These are phyloP conservation scores for Rhabditoides inermis DNA, from an alignment of 2,888 invertebrate species.

Conservation along the genomic window DNA sequence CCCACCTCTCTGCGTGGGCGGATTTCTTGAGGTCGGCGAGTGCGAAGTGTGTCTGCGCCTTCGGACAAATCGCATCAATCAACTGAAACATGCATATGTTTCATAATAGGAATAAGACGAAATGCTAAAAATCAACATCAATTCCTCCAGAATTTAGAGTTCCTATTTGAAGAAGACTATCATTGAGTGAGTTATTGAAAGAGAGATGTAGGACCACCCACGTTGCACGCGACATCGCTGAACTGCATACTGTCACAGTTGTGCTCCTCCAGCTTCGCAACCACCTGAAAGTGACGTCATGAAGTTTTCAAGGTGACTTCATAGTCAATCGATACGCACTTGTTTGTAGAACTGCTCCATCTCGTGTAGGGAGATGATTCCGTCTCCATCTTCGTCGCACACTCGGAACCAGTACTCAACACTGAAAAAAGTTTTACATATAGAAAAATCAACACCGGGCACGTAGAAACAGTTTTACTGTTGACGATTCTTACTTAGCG, in stretches of 20 bases:
- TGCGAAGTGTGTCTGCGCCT: slow-evolving; percentile 66
- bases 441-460: too few species aligned
- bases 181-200: too few species aligned
- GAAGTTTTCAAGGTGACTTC: not conserved
- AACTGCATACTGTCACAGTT: slow-evolving; percentile 95
- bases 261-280: slow-evolving; percentile 84
- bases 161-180: too few species aligned
- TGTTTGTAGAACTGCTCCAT: slow-evolving; percentile 90
- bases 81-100: slow-evolving; percentile 71
- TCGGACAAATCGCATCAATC: slow-evolving; percentile 91
- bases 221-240: slow-evolving; percentile 81
- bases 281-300: not conserved
- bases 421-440: slow-evolving; percentile 49
- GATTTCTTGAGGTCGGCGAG: slow-evolving; percentile 85
- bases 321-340: slow-evolving; percentile 58
- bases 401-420: slow-evolving; percentile 67
- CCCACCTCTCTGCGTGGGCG: slow-evolving; percentile 71
- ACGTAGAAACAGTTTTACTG: too few species aligned
- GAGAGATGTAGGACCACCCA: too few species aligned
- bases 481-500: too few species aligned
- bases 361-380: slow-evolving; percentile 91
- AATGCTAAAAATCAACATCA: too few species aligned
- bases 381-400: slow-evolving; percentile 97
- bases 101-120: too few species aligned
- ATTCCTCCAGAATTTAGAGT: slow-evolving; percentile 7